Conservation (phyloP, 2,113 vertebrate species). For the Ceyx margarethae region DNA sequence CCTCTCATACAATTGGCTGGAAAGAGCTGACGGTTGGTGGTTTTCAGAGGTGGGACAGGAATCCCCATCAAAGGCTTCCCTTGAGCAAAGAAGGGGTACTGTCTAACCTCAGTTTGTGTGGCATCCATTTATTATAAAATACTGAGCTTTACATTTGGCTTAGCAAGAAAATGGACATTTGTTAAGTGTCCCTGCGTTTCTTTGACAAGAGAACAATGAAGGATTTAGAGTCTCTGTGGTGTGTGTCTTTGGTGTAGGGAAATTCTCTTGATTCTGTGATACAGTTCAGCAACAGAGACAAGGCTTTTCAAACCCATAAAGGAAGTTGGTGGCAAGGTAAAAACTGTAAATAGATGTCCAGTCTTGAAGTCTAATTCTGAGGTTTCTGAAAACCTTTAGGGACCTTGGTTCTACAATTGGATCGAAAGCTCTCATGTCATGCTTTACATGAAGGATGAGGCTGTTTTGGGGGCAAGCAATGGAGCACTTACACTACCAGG, state of each 20-base stretch:
- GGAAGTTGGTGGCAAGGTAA: neutral
- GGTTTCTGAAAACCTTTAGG: neutral
- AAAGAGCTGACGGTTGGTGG: neutral
- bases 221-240: neutral
- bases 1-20: neutral
- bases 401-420: fast-evolving
- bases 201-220: neutral
- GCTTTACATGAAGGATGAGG: neutral
- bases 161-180: neutral
- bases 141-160: neutral
- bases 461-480: neutral
- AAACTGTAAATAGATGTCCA: neutral
- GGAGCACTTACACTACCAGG: neutral
- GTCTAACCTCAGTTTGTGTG: neutral
- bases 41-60: neutral
- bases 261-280: neutral
- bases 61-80: neutral
- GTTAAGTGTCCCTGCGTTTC: neutral
- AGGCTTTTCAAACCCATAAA: neutral
- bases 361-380: neutral
- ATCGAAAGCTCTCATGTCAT: fast-evolving
- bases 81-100: neutral
- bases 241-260: neutral
- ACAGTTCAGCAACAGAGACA: neutral
- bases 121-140: neutral